Conservation (phyloP, 2,888 invertebrate species). For the Plagiodera versicolora region DNA sequence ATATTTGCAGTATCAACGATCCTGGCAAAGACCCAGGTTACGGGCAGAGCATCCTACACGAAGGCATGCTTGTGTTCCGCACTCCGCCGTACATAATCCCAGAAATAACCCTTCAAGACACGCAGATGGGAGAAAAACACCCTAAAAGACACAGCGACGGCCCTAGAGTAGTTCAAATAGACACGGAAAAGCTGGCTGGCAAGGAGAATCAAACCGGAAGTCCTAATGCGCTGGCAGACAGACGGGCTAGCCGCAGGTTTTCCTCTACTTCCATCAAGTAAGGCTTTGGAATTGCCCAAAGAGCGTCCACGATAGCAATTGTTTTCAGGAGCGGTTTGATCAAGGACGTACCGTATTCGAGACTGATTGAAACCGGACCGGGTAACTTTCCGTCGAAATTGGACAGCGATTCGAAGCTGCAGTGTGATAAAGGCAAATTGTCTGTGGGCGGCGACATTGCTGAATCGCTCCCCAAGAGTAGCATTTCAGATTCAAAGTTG, state of each 20-base stretch:
- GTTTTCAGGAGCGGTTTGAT: constrained; percentile 44
- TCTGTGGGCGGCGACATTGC: constrained; percentile 54
- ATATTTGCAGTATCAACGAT: constrained; percentile 68
- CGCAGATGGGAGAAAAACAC: constrained; percentile 39
- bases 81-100: constrained; percentile 84
- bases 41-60: constrained; percentile 90
- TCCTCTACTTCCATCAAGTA: constrained; percentile 65
- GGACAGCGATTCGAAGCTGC: constrained; percentile 72
- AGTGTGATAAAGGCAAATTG: constrained; percentile 56
- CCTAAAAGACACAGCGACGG: constrained; percentile 36
- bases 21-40: constrained; percentile 84
- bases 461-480: constrained; percentile 70
- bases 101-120: constrained; percentile 75
- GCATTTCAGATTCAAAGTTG: constrained; percentile 82
- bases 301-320: too few relatives aligned
- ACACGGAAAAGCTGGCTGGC: constrained; percentile 39
- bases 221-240: constrained; percentile 49
- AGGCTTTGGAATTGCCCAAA: constrained; percentile 14
- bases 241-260: constrained; percentile 60
- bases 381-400: constrained; percentile 59
- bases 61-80: constrained; percentile 84
- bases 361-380: constrained; percentile 71
- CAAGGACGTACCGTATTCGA: constrained; percentile 77
- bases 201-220: constrained; percentile 49
- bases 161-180: constrained; percentile 37